These are phyloP conservation scores for Lamellibrachia luymesi DNA, from an alignment of 1,140 invertebrate genomes.

Conservation along the genomic window DNA sequence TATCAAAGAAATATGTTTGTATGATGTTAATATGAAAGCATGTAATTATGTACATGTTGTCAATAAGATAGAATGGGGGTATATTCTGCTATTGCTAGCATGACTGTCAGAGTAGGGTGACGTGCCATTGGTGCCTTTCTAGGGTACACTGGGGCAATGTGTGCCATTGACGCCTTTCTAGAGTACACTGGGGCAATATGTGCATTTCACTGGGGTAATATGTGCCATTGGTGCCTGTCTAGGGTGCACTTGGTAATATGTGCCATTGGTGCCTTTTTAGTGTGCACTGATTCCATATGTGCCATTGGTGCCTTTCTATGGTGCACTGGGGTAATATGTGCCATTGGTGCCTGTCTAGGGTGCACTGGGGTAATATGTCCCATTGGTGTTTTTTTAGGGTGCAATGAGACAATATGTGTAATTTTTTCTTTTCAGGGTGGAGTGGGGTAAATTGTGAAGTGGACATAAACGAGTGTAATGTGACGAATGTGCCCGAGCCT, in stretches of 20 bases:
- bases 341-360: too few relatives aligned
- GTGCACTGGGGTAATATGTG: too few relatives aligned
- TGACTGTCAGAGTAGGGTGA: too few relatives aligned
- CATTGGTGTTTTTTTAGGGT: neutral
- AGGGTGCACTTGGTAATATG: too few relatives aligned
- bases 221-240: too few relatives aligned
- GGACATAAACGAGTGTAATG: constrained; percentile 38
- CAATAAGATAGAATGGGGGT: neutral
- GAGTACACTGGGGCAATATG: neutral
- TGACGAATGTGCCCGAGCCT: constrained; percentile 22
- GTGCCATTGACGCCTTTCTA: too few relatives aligned
- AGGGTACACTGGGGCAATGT: too few relatives aligned
- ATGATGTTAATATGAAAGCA: neutral
- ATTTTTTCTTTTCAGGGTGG: constrained; percentile 23
- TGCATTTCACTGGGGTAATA: neutral
- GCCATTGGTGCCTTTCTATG: neutral
- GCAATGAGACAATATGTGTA: neutral
- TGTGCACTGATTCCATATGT: neutral
- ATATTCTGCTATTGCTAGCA: too few relatives aligned
- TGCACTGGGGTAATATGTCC: neutral
- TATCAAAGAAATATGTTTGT: too few relatives aligned
- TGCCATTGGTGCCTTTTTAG: too few relatives aligned
- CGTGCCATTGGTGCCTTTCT: too few relatives aligned
- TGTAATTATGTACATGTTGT: neutral
- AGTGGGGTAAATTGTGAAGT: constrained; percentile 33